These are phyloP conservation scores for Lepidocolaptes lacrymiger DNA, from an alignment of 2,797 vertebrate species.

Conservation along the genomic window DNA sequence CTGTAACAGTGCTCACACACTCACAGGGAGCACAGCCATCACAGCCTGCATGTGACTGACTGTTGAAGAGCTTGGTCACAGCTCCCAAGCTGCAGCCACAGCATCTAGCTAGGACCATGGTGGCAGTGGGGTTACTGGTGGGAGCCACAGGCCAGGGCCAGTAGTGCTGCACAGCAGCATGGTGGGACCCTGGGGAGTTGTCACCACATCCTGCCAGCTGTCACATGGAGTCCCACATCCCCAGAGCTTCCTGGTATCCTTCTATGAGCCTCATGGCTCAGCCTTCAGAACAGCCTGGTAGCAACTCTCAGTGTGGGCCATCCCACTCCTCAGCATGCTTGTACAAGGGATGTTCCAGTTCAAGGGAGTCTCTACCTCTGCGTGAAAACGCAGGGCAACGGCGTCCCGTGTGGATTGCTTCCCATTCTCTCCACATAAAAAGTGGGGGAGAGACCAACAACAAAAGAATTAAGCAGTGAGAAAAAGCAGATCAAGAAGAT, in stretches of 20 bases:
- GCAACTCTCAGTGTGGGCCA: neutral
- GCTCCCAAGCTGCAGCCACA: neutral
- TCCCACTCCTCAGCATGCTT: neutral
- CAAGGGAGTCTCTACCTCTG: neutral
- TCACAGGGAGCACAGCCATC: fast-evolving
- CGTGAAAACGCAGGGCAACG: neutral
- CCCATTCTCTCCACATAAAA: neutral
- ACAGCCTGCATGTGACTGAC: fast-evolving
- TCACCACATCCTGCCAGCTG: neutral
- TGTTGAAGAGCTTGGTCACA: fast-evolving
- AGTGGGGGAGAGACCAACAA: neutral
- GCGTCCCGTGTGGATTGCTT: neutral
- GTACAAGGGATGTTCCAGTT: neutral
- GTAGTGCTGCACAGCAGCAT: neutral
- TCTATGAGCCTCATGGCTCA: neutral
- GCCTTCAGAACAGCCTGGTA: neutral
- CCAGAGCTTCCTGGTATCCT: fast-evolving
- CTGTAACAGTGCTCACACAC: fast-evolving
- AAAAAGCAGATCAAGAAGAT: neutral
- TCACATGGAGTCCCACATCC: fast-evolving
- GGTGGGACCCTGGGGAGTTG: neutral
- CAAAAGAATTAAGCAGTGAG: neutral
- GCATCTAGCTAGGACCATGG: fast-evolving
- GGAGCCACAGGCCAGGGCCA: neutral
- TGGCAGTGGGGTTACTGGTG: neutral